Conservation (phyloP, 1,140 invertebrate species). For the Aradophagus sp. region DNA sequence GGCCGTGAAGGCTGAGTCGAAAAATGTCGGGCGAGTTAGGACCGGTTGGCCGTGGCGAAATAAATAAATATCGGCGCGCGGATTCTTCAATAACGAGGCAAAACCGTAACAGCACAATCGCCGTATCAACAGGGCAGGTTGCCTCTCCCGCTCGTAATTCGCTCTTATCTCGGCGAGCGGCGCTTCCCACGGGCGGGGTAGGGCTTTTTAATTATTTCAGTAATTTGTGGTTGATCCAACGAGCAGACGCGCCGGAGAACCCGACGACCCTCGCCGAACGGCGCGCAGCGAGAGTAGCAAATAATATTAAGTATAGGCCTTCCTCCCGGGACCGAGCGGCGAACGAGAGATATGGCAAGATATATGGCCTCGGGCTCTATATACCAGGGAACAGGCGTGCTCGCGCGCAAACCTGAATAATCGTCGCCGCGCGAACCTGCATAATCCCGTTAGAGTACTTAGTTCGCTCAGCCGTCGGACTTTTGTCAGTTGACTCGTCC, state of each 20-base stretch:
- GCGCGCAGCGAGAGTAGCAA: conserved; percentile 64
- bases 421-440: background rate
- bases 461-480: too few species aligned
- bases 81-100: conserved; percentile 60
- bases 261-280: conserved; percentile 52
- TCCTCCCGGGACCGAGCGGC: conserved; percentile 42
- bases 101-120: conserved; percentile 58
- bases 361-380: conserved; percentile 52
- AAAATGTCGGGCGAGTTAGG: conserved; percentile 38
- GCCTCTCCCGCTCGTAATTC: conserved; percentile 54
- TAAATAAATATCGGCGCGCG: conserved; percentile 54
- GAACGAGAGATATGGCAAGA: conserved; percentile 62
- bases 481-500: too few species aligned
- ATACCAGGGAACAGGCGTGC: conserved; percentile 45
- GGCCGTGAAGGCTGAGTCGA: conserved; percentile 36
- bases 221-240: conserved; percentile 70
- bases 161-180: conserved; percentile 55
- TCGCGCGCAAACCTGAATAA: conserved; percentile 45
- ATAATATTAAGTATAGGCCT: conserved; percentile 74
- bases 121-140: conserved; percentile 58
- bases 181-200: conserved; percentile 67
- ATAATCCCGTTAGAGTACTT: too few species aligned
- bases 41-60: conserved; percentile 51
- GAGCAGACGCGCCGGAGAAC: conserved; percentile 47
- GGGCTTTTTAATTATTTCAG: conserved; percentile 73